Percentiles rank a stretch among this genome's conserved stretches.
Conservation (phyloP, 2,888 invertebrate genomes). For the Mesorhabditis belari region DNA sequence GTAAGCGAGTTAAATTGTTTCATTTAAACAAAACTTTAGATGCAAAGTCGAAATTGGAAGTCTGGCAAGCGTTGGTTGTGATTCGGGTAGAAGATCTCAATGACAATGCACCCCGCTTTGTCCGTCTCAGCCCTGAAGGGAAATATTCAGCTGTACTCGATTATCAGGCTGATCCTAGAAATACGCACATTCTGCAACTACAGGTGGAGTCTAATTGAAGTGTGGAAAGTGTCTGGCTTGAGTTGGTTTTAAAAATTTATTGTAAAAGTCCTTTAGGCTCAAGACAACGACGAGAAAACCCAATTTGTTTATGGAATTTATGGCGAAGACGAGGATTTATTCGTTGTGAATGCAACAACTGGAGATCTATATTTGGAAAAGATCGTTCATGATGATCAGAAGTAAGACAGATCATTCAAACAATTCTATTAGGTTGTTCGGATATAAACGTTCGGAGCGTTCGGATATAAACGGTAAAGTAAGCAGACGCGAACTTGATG, state of each 20-base stretch:
- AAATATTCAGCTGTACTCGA: constrained; percentile 37
- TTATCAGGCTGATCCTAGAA: constrained; percentile 30
- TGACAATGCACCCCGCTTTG: constrained; percentile 44
- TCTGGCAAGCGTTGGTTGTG: constrained; percentile 41
- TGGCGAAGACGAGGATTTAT: constrained; percentile 17
- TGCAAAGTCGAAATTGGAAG: constrained; percentile 28
- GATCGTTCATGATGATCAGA: constrained; percentile 16
- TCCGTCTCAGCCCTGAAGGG: constrained; percentile 25
- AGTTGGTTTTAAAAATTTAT: not conserved
- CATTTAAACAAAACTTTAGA: no score
- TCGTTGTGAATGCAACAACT: constrained; percentile 31
- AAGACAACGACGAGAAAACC: constrained; percentile 33
- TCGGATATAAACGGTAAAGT: no score
- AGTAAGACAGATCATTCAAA: no score
- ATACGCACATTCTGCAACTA: not conserved
- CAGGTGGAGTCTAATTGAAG: not conserved
- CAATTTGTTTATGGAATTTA: constrained; percentile 22
- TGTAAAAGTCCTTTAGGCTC: constrained; percentile 12
- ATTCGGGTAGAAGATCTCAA: constrained; percentile 45
- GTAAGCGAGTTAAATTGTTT: constrained; percentile 4
- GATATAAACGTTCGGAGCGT: no score
- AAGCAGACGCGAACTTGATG: no score
- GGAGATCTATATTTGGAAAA: constrained; percentile 29
- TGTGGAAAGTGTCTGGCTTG: not conserved
- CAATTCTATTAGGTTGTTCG: no score